Base-by-base conservation (phyloP, 1,140 invertebrate species). In the Nephotettix cincticeps region DNA sequence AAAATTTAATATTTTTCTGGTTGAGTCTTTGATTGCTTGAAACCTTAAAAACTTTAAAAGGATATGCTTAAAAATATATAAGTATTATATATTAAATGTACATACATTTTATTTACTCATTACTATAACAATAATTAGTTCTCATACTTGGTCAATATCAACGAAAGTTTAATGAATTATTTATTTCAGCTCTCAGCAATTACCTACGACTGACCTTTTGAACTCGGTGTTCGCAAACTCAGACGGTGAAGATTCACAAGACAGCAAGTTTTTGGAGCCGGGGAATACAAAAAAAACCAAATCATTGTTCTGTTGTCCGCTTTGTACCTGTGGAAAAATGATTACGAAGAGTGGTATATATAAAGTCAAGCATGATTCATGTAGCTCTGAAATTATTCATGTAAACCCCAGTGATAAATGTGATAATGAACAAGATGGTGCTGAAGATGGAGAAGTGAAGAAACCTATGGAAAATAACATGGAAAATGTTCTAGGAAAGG, bases 341-440 rank as follows among this genome's bases (percentile, higher is more conserved):
- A 25, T 65, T 23, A 29, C 61, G 17, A 70, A 70, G 61, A 70
- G 58, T 65, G 69, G 69, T 14, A 64, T 70, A 29, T 70, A 70
- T 21, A 64, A n/a, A 65, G 27, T 56, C 28, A 9, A 67, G 9
- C 6, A 43, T 25, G 56, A 28, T 27, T 25, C 25, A 23, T 61
- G 56, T 29, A 2, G 28, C 4, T 36, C 32, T 36, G 32, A 36
- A 63, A 32, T 28, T 30, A 23, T 19, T n/a, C n/a, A n/a, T n/a
- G n/a, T n/a, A n/a, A n/a, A n/a, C n/a, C n/a, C n/a, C n/a, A n/a
- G n/a, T n/a, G n/a, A n/a, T n/a, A n/a, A n/a, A n/a, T n/a, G n/a
- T n/a, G n/a, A n/a, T n/a, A n/a, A n/a, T n/a, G 23, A 23, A 3
- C 21, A 30, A n/a, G 66, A 40, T 1, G 17, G 30, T 9, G 66